A percentile compares a stretch with the other conserved stretches of the same genome.
These are phyloP conservation scores for Pandion haliaetus DNA, from an alignment of 2,113 vertebrate species.

Conservation along the genomic window DNA sequence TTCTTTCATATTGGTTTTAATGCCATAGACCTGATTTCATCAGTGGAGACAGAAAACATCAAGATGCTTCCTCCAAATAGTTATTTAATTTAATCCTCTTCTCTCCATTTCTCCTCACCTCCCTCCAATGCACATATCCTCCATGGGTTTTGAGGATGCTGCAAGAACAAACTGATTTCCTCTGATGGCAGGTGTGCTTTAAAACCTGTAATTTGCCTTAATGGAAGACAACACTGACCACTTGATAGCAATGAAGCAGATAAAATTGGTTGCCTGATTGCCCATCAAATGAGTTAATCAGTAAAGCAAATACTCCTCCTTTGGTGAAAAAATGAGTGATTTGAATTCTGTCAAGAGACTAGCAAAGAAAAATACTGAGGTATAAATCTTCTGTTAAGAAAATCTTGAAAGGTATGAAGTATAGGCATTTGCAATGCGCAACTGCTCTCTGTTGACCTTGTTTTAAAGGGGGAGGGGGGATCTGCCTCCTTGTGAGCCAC, in stretches of 20 bases:
- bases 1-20: background rate
- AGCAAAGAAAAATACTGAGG: background rate
- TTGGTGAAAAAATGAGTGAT: background rate
- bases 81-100: slow-evolving; percentile 21
- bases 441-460: background rate
- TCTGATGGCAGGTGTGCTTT: background rate
- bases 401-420: background rate
- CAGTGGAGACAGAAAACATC: background rate
- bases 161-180: background rate
- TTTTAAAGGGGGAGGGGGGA: background rate
- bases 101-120: background rate
- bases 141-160: background rate
- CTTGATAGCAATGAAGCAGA: background rate
- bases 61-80: slow-evolving; percentile 14
- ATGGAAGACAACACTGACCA: background rate
- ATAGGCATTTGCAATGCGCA: background rate
- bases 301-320: background rate
- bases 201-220: slow-evolving; percentile 1
- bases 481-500: background rate
- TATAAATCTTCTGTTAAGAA: background rate
- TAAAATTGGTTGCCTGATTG: background rate
- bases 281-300: background rate
- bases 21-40: slow-evolving; percentile 8
- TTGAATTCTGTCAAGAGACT: background rate
- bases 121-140: background rate